phyloP scores from a whole-genome alignment of 2,113 vertebrate species.

The Corythoichthys haematopterus region DNA sequence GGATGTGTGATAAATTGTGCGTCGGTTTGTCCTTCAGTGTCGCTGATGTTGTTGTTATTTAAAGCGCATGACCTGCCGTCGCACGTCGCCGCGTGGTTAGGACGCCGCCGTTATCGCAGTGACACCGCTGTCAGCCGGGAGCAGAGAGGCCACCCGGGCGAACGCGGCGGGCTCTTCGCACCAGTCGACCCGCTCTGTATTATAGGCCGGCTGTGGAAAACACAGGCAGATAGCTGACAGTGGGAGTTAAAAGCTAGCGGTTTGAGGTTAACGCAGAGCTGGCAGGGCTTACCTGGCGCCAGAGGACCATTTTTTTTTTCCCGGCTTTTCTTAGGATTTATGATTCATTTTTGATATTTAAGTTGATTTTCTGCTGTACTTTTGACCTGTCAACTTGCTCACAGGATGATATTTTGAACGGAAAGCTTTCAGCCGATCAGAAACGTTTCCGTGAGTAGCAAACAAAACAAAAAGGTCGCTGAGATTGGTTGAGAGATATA shows the following conservation, averaged over 20 bases:
- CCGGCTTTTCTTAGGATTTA: no score
- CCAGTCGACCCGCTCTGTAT: conserved; percentile 43
- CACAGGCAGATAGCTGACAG: conserved; percentile 67
- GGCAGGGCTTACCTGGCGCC: conserved; percentile 35
- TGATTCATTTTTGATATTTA: no score
- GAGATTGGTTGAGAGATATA: no score
- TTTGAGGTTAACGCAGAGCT: conserved; percentile 41
- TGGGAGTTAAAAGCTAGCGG: conserved; percentile 60
- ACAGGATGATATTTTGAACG: no score
- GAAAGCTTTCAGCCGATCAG: no score
- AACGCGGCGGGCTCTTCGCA: conserved; percentile 38
- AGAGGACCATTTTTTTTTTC: no score
- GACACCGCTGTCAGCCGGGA: conserved; percentile 63
- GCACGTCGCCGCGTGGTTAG: conserved; percentile 31
- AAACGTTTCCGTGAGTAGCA: no score
- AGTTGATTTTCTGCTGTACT: no score
- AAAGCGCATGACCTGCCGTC: conserved; percentile 39
- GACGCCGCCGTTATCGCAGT: conserved; percentile 55
- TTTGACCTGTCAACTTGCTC: no score
- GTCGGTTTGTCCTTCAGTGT: conserved; percentile 24
- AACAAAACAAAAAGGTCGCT: no score
- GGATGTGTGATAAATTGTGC: conserved; percentile 25
- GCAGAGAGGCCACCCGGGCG: conserved; percentile 38
- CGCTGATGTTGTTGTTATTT: conserved; percentile 30
- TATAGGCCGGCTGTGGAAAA: conserved; percentile 49